Percentiles rank a stretch among this genome's conserved stretches.
Conservation (phyloP, 2,113 vertebrate genomes). For the Rhipidura dahli region DNA sequence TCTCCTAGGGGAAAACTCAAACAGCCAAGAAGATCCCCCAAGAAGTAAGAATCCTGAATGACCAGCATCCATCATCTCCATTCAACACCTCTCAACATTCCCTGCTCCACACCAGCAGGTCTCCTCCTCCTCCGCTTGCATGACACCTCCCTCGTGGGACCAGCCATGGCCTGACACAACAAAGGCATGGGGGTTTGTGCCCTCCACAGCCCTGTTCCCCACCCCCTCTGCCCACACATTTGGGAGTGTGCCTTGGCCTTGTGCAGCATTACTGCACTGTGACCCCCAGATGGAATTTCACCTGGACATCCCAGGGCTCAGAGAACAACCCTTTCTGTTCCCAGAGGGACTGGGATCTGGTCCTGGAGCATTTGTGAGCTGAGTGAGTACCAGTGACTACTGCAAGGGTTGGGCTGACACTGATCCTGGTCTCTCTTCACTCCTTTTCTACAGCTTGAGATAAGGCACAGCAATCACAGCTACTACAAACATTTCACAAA, state of each 20-base stretch:
- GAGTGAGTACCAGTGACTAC: neutral
- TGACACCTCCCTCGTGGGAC: neutral
- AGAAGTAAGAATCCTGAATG: neutral
- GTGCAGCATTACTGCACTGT: neutral
- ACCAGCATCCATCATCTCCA: neutral
- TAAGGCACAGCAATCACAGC: neutral
- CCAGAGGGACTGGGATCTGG: neutral
- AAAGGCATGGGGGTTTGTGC: neutral
- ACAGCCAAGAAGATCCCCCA: neutral
- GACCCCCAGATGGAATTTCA: neutral
- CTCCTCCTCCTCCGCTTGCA: neutral
- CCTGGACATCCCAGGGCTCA: neutral
- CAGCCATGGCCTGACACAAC: neutral
- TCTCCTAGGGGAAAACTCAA: neutral
- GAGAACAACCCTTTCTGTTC: neutral
- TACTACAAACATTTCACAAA: neutral
- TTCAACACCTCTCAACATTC: neutral
- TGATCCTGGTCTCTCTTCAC: neutral
- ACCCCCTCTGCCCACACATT: neutral
- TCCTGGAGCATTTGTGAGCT: neutral
- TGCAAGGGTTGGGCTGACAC: rapidly evolving
- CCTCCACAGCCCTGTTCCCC: neutral
- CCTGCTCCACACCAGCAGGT: neutral
- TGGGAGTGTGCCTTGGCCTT: neutral
- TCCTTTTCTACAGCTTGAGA: neutral